Conservation (phyloP, 2,113 vertebrate genomes). For the Mus musculus region DNA sequence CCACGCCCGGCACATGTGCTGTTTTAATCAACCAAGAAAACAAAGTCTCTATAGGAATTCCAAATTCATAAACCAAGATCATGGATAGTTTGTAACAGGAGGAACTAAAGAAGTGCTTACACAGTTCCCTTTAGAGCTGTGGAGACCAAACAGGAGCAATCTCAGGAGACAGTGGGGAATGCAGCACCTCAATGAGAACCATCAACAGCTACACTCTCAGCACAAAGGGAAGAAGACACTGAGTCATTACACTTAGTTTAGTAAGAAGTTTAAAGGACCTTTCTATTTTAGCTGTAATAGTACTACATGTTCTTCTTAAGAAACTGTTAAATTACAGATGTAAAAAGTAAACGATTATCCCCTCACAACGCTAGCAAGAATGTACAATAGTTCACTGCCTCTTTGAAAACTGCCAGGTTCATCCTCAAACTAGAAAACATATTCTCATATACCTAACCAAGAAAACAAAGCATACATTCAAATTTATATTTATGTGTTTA, state of each 20-base stretch:
- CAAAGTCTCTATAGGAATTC: slow-evolving; percentile 12
- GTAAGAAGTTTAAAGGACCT: neutral
- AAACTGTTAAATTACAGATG: neutral
- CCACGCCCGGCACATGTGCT: neutral
- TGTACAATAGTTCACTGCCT: neutral
- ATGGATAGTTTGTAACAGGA: neutral
- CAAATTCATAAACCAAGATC: neutral
- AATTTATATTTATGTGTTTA: neutral
- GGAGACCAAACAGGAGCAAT: neutral
- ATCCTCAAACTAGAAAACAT: neutral
- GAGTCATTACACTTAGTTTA: neutral
- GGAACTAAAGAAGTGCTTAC: neutral
- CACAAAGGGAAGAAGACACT: neutral
- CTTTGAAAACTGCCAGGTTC: neutral
- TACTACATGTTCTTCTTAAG: neutral
- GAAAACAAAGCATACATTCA: neutral
- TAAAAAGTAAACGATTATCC: neutral
- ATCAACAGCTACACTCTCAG: neutral
- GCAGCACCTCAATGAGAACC: neutral
- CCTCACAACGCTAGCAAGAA: neutral
- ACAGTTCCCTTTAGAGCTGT: neutral
- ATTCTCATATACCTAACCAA: neutral
- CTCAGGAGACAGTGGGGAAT: neutral
- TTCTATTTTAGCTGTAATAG: neutral
- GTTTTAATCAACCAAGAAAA: slow-evolving; percentile 25